A percentile compares a stretch with the other conserved stretches of the same genome.
Evolutionary conservation across 30 jellyfish, hydroid and myxozoan genomes (phyloP).

Genomic region (Cassiopea xamachana): DNA sequence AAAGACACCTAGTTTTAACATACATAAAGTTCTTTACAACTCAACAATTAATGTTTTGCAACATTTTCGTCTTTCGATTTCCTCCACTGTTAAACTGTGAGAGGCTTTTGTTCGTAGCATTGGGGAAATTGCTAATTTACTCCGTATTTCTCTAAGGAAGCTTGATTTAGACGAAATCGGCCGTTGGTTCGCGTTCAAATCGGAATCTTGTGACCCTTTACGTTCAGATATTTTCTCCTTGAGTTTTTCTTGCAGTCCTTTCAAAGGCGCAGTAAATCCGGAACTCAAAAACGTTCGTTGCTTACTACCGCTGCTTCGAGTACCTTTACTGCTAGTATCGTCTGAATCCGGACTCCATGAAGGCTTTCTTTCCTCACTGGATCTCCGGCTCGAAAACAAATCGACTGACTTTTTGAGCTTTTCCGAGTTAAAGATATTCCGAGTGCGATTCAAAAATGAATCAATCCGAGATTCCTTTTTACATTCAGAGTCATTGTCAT

Average conservation of each 20-base stretch:
- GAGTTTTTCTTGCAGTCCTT: conserved; percentile 64
- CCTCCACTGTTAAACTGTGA: conserved; percentile 59
- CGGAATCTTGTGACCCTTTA: conserved; percentile 25
- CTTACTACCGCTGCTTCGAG: conserved; percentile 13
- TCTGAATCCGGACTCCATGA: conserved; percentile 64
- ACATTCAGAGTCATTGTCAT: conserved; percentile 5
- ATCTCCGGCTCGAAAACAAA: conserved; percentile 24
- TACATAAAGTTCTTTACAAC: conserved; percentile 13
- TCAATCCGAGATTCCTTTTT: conserved; percentile 52
- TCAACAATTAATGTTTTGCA: conserved; percentile 87
- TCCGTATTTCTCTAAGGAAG: conserved; percentile 59
- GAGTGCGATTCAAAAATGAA: conserved; percentile 51
- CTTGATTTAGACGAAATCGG: conserved; percentile 48
- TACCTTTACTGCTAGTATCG: conserved; percentile 3
- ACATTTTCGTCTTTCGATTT: conserved; percentile 62
- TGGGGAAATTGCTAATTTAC: conserved; percentile 59
- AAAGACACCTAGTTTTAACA: neutral
- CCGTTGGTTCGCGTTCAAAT: conserved; percentile 20
- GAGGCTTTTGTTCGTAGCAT: conserved; percentile 14
- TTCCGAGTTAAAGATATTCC: conserved; percentile 49
- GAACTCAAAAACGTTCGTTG: conserved; percentile 18
- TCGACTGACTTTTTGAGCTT: conserved; percentile 59
- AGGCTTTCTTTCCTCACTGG: conserved; percentile 28
- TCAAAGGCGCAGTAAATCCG: conserved; percentile 58
- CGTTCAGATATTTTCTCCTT: conserved; percentile 67